Evolutionary conservation across 2,113 vertebrate genomes (phyloP).

Genomic region (Gnathonemus echidnorhynchus): DNA sequence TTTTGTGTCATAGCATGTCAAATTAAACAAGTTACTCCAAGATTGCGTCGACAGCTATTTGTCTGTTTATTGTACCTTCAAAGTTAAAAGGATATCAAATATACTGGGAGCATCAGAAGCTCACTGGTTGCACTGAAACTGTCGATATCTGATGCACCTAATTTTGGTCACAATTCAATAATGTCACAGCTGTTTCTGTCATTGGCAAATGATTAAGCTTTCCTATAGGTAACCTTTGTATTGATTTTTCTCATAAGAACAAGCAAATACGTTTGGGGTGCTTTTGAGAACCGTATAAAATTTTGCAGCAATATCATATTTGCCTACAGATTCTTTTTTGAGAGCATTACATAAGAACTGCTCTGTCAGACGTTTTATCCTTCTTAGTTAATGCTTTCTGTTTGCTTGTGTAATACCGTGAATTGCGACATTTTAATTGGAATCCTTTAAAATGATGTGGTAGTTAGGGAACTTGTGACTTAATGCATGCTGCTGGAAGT

Average conservation of each 20-base stretch:
- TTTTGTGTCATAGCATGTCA: not conserved
- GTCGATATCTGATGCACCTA: not conserved
- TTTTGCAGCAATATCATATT: not conserved
- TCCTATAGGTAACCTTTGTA: not conserved
- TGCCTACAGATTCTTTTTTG: not conserved
- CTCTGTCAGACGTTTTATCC: not conserved
- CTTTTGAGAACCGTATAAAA: not conserved
- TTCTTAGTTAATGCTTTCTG: not conserved
- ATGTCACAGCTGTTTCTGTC: not conserved
- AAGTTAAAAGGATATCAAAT: not conserved
- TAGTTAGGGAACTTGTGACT: not conserved
- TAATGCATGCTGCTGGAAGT: not conserved
- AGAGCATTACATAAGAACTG: not conserved
- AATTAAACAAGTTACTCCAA: not conserved
- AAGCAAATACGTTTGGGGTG: not conserved
- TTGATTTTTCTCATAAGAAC: not conserved
- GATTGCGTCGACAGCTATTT: not conserved
- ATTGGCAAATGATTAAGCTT: not conserved
- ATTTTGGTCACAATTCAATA: slow-evolving; percentile 1
- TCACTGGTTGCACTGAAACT: not conserved
- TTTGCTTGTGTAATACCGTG: not conserved
- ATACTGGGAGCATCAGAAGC: not conserved
- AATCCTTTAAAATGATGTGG: not conserved
- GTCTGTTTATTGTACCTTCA: not conserved
- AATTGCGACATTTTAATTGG: not conserved